phyloP scores from a whole-genome alignment of 2,113 vertebrate species.

The Cyanoderma ruficeps region DNA sequence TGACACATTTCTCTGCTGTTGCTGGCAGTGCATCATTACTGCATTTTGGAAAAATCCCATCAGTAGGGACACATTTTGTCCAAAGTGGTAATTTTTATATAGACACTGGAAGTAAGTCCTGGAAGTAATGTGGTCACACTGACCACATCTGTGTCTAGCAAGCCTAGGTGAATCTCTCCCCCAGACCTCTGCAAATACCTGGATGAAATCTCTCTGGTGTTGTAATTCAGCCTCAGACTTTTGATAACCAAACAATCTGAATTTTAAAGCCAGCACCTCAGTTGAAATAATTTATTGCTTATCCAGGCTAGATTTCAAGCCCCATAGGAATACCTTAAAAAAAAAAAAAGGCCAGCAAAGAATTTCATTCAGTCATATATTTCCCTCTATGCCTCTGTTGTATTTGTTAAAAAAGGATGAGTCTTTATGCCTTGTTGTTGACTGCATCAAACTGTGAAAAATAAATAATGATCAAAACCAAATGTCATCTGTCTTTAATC shows the following conservation, averaged over 20 bases:
- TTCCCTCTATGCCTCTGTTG: background rate
- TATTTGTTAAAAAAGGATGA: slow-evolving; percentile 16
- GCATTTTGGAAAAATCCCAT: background rate
- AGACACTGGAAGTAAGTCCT: rapidly evolving
- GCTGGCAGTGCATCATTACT: background rate
- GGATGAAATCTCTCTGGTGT: background rate
- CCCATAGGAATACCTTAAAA: background rate
- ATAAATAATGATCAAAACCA: slow-evolving; percentile 67
- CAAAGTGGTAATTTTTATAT: background rate
- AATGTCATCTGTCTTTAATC: slow-evolving; percentile 66
- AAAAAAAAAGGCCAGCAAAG: background rate
- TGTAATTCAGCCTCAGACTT: background rate
- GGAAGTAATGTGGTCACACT: background rate
- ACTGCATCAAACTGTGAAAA: slow-evolving; percentile 50
- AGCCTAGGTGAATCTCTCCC: background rate
- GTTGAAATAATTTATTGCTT: background rate
- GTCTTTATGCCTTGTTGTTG: slow-evolving; percentile 28
- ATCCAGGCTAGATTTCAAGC: background rate
- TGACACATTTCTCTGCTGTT: background rate
- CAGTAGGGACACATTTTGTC: background rate
- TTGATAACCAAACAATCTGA: background rate
- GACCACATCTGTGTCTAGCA: background rate
- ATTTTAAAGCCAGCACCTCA: background rate
- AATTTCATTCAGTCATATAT: background rate
- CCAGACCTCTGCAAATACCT: background rate